Evolutionary conservation across 2,113 vertebrate genomes (phyloP), one percentile per base, ranked within the genome.

Genomic region (Orycteropus afer): DNA sequence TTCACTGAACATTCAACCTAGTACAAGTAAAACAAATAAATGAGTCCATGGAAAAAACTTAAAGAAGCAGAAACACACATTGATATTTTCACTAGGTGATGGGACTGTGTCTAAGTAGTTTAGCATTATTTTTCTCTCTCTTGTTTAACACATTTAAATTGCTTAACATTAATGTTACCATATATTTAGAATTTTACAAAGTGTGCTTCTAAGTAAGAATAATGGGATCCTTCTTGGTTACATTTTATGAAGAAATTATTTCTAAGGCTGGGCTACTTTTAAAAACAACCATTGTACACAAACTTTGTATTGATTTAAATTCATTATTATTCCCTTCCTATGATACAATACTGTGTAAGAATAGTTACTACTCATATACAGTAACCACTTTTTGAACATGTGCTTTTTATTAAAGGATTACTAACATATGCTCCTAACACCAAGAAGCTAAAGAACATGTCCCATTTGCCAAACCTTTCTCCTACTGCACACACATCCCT

Each of bases 391-490:
- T 93, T 93, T 53, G 82, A 94, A 73, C 96, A 96, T 6, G 1
- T 88, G 49, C 53, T 97, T 98, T 97, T 89, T 73, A 91, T 93
- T 90, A 93, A 67, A 91, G 69, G 63, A 71, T 95, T 78, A 96
- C 78, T 97, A 97, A 57, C 82, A 94, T 85, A 95, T 86, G 94
- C 10, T 42, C 83, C 69, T 81, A 95, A 14, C 4, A 96, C 86
- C 71, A 86, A 90, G 0, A 85, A 92, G 20, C 22, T 88, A 93
- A 93, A 69, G 95, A 97, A 80, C 53, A 96, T 79, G 77, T 93
- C 87, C 80, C 73, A 81, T 77, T 95, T 96, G 94, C 94, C 94
- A 97, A 96, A 89, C 73, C 85, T 96, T 97, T 95, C 87, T 97
- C 95, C 90, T 86, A 95, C 82, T 45, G 61, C 87, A 77, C 77